A percentile compares a stretch with the other conserved stretches of the same genome.
Evolutionary conservation across 2,113 vertebrate genomes (phyloP).

Genomic region (Eleginops maclovinus): DNA sequence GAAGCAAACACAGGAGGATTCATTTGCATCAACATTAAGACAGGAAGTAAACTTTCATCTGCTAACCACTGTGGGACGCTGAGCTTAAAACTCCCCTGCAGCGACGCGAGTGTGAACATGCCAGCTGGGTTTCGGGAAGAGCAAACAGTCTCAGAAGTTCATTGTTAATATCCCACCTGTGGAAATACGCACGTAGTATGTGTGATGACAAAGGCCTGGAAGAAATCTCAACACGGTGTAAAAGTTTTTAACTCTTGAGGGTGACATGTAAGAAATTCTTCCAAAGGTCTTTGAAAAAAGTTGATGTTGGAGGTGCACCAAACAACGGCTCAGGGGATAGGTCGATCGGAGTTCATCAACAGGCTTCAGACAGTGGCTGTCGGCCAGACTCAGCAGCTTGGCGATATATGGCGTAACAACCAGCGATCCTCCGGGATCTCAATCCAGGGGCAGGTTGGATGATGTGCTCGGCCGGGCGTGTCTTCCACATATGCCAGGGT

Average conservation of each 20-base stretch:
- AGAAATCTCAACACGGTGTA: constrained; percentile 3
- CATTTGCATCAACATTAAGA: background rate
- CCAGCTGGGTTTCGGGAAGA: constrained; percentile 9
- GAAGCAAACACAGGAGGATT: background rate
- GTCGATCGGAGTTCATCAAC: constrained; percentile 63
- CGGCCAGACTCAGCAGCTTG: constrained; percentile 66
- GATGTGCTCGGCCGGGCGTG: constrained; percentile 74
- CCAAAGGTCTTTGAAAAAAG: constrained; percentile 12
- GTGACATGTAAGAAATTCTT: constrained; percentile 29
- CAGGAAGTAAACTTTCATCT: constrained; percentile 7
- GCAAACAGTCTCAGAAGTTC: background rate
- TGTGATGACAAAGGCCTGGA: constrained; percentile 15
- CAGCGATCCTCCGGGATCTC: constrained; percentile 59
- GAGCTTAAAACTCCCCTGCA: background rate
- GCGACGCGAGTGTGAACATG: background rate
- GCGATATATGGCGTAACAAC: constrained; percentile 60
- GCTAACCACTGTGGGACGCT: background rate
- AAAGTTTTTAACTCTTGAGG: constrained; percentile 19
- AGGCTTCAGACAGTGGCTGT: constrained; percentile 54
- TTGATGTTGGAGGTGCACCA: constrained; percentile 13
- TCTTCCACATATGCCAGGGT: constrained; percentile 72
- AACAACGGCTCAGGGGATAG: constrained; percentile 38
- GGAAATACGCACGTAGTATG: background rate
- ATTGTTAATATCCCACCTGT: constrained; percentile 20
- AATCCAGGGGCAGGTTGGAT: constrained; percentile 74